phyloP scores from a whole-genome alignment of 2,888 invertebrate species.

The Esperia sulphurella region DNA sequence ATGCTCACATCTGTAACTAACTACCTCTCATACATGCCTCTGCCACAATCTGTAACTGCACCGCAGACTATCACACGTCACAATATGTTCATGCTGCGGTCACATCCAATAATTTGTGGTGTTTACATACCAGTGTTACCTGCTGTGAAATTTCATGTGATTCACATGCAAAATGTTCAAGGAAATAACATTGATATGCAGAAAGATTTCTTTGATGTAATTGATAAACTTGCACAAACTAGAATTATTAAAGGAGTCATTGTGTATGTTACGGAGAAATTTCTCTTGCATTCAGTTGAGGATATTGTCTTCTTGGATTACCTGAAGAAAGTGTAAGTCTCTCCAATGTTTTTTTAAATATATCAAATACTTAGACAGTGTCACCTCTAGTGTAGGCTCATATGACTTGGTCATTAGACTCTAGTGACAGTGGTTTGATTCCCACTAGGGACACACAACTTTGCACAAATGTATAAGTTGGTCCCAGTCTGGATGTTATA shows the following conservation, averaged over 20 bases:
- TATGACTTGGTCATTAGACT: no score
- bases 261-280: conserved; percentile 66
- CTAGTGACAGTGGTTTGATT: no score
- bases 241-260: conserved; percentile 56
- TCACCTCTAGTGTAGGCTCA: no score
- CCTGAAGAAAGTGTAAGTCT: conserved; percentile 61
- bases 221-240: conserved; percentile 41
- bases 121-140: conserved; percentile 60
- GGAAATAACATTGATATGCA: conserved; percentile 25
- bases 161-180: conserved; percentile 42
- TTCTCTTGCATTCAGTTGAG: conserved; percentile 51
- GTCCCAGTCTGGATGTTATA: no score
- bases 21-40: conserved; percentile 52
- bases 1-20: conserved; percentile 50
- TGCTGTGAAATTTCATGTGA: conserved; percentile 53
- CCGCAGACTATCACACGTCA: conserved; percentile 34
- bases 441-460: no score
- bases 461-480: no score
- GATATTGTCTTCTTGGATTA: conserved; percentile 61
- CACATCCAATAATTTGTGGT: conserved; percentile 50
- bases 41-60: conserved; percentile 42
- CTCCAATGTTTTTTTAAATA: no score
- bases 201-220: conserved; percentile 37
- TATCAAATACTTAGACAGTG: no score
- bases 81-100: conserved; percentile 5